These are phyloP conservation scores for Oceanodroma leucorhoa DNA, from an alignment of 2,797 vertebrate species.

Conservation along the genomic window DNA sequence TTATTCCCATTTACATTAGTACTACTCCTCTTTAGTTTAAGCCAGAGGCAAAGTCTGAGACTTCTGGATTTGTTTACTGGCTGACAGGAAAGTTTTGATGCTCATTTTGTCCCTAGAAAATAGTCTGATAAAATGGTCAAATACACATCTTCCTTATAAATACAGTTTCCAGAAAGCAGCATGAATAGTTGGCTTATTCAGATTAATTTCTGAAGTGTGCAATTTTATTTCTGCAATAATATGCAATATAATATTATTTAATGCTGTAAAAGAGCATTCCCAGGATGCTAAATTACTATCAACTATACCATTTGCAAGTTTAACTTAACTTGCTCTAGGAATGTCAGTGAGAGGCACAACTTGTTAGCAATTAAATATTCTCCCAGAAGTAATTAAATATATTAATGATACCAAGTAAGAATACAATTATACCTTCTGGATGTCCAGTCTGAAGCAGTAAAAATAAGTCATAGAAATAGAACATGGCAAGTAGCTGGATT, in stretches of 20 bases:
- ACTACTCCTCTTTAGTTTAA: neutral
- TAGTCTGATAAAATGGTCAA: neutral
- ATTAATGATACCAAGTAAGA: neutral
- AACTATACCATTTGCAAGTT: neutral
- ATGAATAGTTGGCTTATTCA: neutral
- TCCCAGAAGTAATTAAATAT: constrained; percentile 7
- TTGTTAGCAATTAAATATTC: neutral
- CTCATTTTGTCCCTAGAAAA: neutral
- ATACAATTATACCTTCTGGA: neutral
- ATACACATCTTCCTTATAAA: neutral
- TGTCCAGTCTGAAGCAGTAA: neutral
- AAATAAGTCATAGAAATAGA: neutral
- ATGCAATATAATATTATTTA: neutral
- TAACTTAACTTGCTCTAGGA: neutral
- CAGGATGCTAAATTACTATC: neutral
- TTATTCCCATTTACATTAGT: neutral
- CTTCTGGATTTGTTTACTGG: neutral
- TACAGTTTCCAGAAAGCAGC: neutral
- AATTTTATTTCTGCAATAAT: neutral
- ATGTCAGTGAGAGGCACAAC: neutral
- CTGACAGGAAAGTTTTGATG: neutral
- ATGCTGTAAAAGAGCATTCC: neutral
- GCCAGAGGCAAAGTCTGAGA: neutral
- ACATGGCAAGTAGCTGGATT: neutral
- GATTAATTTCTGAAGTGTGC: neutral